Evolutionary conservation across 2,888 invertebrate genomes (phyloP).

Genomic region (Epistrophe eligans): DNA sequence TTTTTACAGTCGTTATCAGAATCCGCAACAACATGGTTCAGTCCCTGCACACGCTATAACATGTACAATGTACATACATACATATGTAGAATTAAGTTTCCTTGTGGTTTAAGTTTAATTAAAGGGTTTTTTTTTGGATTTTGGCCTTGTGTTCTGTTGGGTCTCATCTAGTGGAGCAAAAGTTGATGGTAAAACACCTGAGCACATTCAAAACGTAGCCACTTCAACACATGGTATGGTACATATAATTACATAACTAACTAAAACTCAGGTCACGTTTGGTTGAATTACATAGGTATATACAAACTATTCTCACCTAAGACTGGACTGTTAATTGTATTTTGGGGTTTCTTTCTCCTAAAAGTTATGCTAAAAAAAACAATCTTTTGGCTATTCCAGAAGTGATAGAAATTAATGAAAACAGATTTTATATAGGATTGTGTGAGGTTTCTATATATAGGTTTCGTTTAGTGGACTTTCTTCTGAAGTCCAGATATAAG

Average conservation of each 20-base stretch:
- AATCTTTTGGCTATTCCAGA: not conserved
- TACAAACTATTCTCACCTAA: not conserved
- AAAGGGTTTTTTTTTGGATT: not conserved
- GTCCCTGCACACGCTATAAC: not conserved
- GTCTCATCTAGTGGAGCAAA: not conserved
- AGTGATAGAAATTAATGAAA: not conserved
- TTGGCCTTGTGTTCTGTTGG: not conserved
- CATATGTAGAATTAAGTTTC: not conserved
- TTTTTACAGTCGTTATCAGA: slow-evolving; percentile 8
- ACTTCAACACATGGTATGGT: too few species aligned
- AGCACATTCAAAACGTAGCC: too few species aligned
- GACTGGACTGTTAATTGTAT: not conserved
- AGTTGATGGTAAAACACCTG: not conserved
- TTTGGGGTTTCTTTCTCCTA: too few species aligned
- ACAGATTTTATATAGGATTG: too few species aligned
- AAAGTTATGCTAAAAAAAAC: not conserved
- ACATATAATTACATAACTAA: not conserved
- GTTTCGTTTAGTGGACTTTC: too few species aligned
- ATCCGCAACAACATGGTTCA: not conserved
- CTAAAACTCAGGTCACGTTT: not conserved
- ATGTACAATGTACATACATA: too few species aligned
- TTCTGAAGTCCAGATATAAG: too few species aligned
- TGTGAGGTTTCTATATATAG: too few species aligned
- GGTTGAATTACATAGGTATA: not conserved
- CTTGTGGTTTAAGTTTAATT: slow-evolving; percentile 14